Conservation (phyloP, 1,140 invertebrate species). For the Pseudomyrmex dendroicus region DNA sequence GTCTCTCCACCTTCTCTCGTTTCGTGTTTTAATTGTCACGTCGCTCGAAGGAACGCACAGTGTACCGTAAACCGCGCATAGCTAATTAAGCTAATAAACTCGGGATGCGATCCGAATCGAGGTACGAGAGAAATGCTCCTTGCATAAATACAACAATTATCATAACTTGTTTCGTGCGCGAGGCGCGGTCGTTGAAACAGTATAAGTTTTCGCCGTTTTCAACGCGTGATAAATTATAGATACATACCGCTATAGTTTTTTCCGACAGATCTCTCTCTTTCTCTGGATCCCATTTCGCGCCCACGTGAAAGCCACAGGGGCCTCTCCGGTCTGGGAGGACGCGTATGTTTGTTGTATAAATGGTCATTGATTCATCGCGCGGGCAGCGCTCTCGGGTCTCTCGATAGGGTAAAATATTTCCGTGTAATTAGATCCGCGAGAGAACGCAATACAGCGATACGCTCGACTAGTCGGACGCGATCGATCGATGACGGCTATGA, state of each 20-base stretch:
- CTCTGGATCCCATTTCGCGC: constrained; percentile 53
- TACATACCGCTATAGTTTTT: constrained; percentile 4
- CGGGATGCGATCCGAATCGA: constrained; percentile 6
- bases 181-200: not conserved
- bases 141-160: constrained; percentile 65
- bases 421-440: constrained; percentile 35
- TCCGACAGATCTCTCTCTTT: too few species aligned
- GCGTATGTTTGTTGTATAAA: constrained; percentile 36
- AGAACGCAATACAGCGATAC: constrained; percentile 29
- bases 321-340: not conserved
- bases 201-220: constrained; percentile 60
- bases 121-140: constrained; percentile 24
- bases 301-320: constrained; percentile 54
- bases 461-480: constrained; percentile 42
- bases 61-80: constrained; percentile 56
- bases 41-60: constrained; percentile 49
- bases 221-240: constrained; percentile 63
- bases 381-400: constrained; percentile 17
- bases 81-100: constrained; percentile 59
- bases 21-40: constrained; percentile 50
- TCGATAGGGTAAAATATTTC: constrained; percentile 48
- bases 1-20: constrained; percentile 14
- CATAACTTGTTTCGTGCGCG: constrained; percentile 57
- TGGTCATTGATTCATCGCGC: constrained; percentile 48
- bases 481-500: constrained; percentile 44